Evolutionary conservation across 2,888 invertebrate genomes (phyloP), one percentile per base, ranked within the genome.

Genomic region (Synergus laeviventris): DNA sequence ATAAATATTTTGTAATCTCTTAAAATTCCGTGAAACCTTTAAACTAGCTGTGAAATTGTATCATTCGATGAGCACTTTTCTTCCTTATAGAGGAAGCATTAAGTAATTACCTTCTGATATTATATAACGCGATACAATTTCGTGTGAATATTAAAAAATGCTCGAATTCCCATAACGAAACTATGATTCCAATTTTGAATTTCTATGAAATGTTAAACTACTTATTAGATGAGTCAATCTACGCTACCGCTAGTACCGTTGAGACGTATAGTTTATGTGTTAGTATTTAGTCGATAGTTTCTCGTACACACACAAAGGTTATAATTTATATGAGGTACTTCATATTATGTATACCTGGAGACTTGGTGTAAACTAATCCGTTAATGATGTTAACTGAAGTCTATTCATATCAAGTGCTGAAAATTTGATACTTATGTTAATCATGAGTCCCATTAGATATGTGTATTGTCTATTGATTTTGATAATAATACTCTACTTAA

Each of bases 351-450:
- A 31, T 24, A 31, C 45, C 45, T 45, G 1, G 24, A 16, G 45
- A n/a, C 49, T 49, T 31, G 16, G 45, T 54, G 70, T n/a, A n/a
- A 70, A 49, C 36, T 70, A 36, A 31, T 9, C 21, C 31, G 31
- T 70, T 70, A 70, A 54, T 49, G n/a, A 70, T 70, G 36, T 70
- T 45, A 70, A 18, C 5, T 36, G 49, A 31, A 70, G 31, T 70
- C 31, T 45, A 70, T 70, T 45, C 49, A 49, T n/a, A 11, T 36
- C n/a, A 70, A 36, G 36, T 70, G 12, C 31, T 45, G 24, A 59
- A 59, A 49, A 49, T 54, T 70, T 70, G 49, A 70, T 49, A n/a
- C 21, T 21, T n/a, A n/a, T n/a, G n/a, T n/a, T 4, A 5, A 59
- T 21, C 21, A 56, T 9, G 8, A 49, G 49, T 49, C 8, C 16